Evolutionary conservation across 2,888 invertebrate genomes (phyloP).

Genomic region (Gerosis bhagava): DNA sequence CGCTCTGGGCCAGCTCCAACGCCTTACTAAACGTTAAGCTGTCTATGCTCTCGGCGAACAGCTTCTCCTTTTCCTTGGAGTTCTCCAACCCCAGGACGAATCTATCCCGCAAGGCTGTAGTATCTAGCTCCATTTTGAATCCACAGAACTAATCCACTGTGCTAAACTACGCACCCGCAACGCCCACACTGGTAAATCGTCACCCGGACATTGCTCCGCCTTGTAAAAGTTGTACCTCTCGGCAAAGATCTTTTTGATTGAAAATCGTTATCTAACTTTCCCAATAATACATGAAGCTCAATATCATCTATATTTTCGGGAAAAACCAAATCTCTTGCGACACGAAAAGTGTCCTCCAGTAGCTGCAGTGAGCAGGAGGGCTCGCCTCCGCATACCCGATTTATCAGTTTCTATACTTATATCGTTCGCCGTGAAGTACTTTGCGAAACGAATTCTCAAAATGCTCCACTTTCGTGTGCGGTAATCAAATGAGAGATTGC

Average conservation of each 20-base stretch:
- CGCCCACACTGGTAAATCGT: slow-evolving; percentile 33
- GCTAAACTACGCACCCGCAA: slow-evolving; percentile 15
- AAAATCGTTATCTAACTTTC: slow-evolving; percentile 27
- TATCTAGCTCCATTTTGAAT: slow-evolving; percentile 11
- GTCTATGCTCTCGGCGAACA: slow-evolving; percentile 25
- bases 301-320: slow-evolving; percentile 1
- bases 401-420: slow-evolving; percentile 17
- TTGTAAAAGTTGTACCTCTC: slow-evolving; percentile 31
- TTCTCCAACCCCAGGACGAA: slow-evolving; percentile 33
- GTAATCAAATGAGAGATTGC: slow-evolving; percentile 3
- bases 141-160: slow-evolving; percentile 5
- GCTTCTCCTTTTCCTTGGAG: slow-evolving; percentile 28
- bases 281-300: slow-evolving; percentile 2
- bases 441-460: not conserved
- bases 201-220: slow-evolving; percentile 31
- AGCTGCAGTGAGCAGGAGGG: slow-evolving; percentile 29
- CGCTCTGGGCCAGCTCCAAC: slow-evolving; percentile 29
- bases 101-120: slow-evolving; percentile 27
- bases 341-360: slow-evolving; percentile 34
- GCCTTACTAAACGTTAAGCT: slow-evolving; percentile 27
- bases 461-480: slow-evolving; percentile 1
- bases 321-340: slow-evolving; percentile 29
- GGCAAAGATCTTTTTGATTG: slow-evolving; percentile 23
- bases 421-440: not conserved
- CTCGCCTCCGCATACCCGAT: slow-evolving; percentile 28